Evolutionary conservation across 2,888 invertebrate species (phyloP).

Genomic region (Oscheius myriophilus): DNA sequence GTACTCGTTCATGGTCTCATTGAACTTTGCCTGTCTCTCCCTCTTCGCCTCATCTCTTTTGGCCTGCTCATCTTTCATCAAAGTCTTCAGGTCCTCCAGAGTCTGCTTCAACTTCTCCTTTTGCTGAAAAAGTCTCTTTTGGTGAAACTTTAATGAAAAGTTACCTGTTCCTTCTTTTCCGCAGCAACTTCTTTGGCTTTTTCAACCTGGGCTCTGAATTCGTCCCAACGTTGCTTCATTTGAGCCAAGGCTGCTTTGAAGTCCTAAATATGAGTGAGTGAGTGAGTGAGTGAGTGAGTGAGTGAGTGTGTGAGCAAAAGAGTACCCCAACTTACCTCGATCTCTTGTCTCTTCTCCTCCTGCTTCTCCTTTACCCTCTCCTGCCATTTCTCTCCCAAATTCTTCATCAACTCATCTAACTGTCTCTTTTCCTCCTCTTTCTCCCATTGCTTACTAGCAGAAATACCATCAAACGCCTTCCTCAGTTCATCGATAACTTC

Average conservation of each 20-base stretch:
- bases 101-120: constrained; percentile 36
- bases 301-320: too few species aligned
- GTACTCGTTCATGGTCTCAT: constrained; percentile 35
- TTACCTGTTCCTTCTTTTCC: constrained; percentile 28
- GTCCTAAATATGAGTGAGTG: constrained; percentile 26
- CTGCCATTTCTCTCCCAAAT: constrained; percentile 17
- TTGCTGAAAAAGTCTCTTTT: constrained; percentile 24
- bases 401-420: constrained; percentile 6
- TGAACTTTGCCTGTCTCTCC: constrained; percentile 33
- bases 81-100: constrained; percentile 35
- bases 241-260: constrained; percentile 38
- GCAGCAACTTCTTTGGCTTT: constrained; percentile 24
- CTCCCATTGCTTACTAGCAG: neutral
- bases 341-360: constrained; percentile 12
- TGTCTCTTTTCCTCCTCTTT: constrained; percentile 12
- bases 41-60: constrained; percentile 39
- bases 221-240: constrained; percentile 35
- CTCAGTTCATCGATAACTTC: constrained; percentile 34
- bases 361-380: constrained; percentile 5
- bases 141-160: too few species aligned
- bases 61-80: constrained; percentile 43
- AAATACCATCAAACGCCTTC: constrained; percentile 15
- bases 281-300: neutral
- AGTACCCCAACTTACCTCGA: neutral
- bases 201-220: constrained; percentile 36